A percentile compares a stretch with the other conserved stretches of the same genome.
Conservation (phyloP, 1,140 invertebrate species). For the Macrotrachela quadricornifera region DNA sequence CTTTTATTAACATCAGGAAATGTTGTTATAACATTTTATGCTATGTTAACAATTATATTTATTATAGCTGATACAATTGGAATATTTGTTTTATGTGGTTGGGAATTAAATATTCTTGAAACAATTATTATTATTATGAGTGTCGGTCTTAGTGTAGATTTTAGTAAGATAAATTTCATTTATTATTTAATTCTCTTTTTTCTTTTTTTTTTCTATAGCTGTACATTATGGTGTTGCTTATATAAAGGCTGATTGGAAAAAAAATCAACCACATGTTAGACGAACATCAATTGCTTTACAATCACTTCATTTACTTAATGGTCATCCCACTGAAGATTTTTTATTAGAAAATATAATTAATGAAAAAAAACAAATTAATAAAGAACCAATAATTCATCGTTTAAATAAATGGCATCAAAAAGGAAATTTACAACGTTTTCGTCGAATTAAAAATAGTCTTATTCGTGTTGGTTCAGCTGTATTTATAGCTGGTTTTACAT, state of each 20-base stretch:
- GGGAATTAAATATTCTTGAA: slow-evolving; percentile 85
- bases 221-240: slow-evolving; percentile 78
- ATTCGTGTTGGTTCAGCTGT: slow-evolving; percentile 62
- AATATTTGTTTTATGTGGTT: slow-evolving; percentile 60
- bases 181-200: no score
- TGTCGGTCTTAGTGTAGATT: slow-evolving; percentile 87
- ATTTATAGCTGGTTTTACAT: slow-evolving; percentile 71
- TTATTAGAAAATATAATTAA: slow-evolving; percentile 40
- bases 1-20: slow-evolving; percentile 64
- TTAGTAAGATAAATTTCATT: slow-evolving; percentile 23
- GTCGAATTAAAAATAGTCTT: slow-evolving; percentile 2
- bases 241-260: slow-evolving; percentile 18
- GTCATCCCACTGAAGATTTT: not conserved
- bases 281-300: not conserved
- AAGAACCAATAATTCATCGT: not conserved
- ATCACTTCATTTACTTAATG: not conserved
- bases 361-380: not conserved
- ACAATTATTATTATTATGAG: slow-evolving; percentile 76
- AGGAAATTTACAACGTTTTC: not conserved
- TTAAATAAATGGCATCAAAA: not conserved
- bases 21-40: slow-evolving; percentile 57
- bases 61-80: slow-evolving; percentile 67
- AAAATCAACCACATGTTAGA: not conserved
- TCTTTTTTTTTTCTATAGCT: slow-evolving; percentile 29
- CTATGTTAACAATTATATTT: slow-evolving; percentile 58